Evolutionary conservation across 2,113 vertebrate species (phyloP), one percentile per base, ranked within the genome.

Genomic region (Crypturellus undulatus): DNA sequence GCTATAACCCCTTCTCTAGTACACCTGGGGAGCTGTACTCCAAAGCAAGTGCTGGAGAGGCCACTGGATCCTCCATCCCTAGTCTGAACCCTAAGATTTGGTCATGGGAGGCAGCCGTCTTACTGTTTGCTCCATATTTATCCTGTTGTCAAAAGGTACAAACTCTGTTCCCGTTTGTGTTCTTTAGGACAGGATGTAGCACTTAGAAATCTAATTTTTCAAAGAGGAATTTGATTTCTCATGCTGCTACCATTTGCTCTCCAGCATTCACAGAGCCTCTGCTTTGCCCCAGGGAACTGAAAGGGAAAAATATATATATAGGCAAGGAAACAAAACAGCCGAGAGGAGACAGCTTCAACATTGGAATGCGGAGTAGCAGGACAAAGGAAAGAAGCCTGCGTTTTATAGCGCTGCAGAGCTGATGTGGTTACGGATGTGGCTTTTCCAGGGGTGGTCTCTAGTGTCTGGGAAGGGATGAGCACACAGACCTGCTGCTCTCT

Each of bases 201-300:
- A 40, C 60, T 62, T 70, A 43, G 4, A 94, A 94, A 92, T 69
- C 22, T 62, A n/a, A 26, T 51, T 73, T 67, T 88, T 87, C 28
- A 2, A 80, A 10, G 14, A 86, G 19, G 45, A 92, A 86, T 95
- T 92, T 5, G 63, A 73, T 90, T 96, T 91, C 75, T 90, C n/a
- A 78, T 0, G 5, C 64, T 79, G 62, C 54, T 89, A 25, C 32
- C 59, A 62, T 63, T 49, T 86, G 64, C 13, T 92, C 54, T 88
- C 54, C 36, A 77, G 49, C 49, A 60, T 84, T 87, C 58, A 75
- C 51, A 75, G 49, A 79, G 36, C 17, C 49, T 68, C 40, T 84
- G 52, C 14, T 88, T 42, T 90, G 51, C 67, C 70, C 68, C 7
- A 15, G 60, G 59, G 64, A 95, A 79, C 32, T 45, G 30, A 67